Base-by-base conservation (phyloP, 2,113 vertebrate species). In the Silurus glanis region DNA sequence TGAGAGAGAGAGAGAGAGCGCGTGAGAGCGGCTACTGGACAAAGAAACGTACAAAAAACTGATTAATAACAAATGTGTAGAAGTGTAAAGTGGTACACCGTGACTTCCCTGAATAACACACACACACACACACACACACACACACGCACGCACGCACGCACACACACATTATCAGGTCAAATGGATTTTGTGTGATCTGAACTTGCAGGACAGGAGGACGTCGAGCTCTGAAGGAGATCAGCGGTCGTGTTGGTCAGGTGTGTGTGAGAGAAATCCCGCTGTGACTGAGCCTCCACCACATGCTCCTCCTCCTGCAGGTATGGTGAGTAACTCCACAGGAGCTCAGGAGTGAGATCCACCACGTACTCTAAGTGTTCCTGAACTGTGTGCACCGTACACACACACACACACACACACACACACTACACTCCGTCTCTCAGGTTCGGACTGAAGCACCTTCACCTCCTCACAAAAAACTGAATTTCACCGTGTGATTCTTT, bases 261-360 rank as follows among this genome's bases (percentile, higher is more conserved):
- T 61, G 69, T 74, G 53, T 16, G 69, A 71, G 25, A 23, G 51
- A 12, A 23, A 78, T 58, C 58, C 47, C 10, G 51, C 75, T 69
- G 86, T 83, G 14, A 69, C n/a, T 61, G 87, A 86, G 59, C 86
- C 87, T 37, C 87, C 86, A 37, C 37, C 37, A 37, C 37, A 3
- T 16, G 59, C 8, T 61, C 75, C 69, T 61, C 37, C 78, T 45
- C 13, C 37, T 25, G 76, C 84, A 12, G 25, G 23, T 23, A 55
- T 47, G 80, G 87, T 89, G 59, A 80, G 83, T 85, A 37, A 21
- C 37, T 6, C 66, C 5, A 0, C 1, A 12, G 12, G 37, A 37
- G 37, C 37, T 67, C 64, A 28, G 37, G 37, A 47, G n/a, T 16
- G 49, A 37, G 37, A 37, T 37, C 37, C 37, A 37, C 37, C 37